A percentile compares a stretch with the other conserved stretches of the same genome.
Conservation (phyloP, 2,888 invertebrate species). For the Orchesellides sinensis region DNA sequence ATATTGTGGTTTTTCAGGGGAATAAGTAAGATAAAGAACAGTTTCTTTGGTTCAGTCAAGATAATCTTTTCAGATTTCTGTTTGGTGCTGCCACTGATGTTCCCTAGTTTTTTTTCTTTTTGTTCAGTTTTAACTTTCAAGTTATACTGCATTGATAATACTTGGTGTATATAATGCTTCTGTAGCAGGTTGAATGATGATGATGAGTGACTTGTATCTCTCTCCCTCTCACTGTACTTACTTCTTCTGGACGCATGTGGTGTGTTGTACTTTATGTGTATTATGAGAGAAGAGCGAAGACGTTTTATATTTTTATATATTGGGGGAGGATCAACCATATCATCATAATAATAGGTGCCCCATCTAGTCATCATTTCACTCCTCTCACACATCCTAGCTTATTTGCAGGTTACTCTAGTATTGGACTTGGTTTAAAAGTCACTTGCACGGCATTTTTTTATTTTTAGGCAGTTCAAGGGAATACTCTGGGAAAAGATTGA, state of each 20-base stretch:
- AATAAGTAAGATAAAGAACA: slow-evolving; percentile 34
- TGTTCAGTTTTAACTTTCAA: slow-evolving; percentile 35
- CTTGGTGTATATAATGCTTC: slow-evolving; percentile 16
- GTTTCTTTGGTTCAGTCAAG: slow-evolving; percentile 28
- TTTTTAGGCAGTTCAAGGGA: slow-evolving; percentile 46
- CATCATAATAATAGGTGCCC: slow-evolving; percentile 65
- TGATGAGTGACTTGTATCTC: slow-evolving; percentile 57
- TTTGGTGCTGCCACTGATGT: slow-evolving; percentile 20
- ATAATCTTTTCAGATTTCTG: slow-evolving; percentile 23
- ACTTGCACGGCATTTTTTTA: slow-evolving; percentile 44
- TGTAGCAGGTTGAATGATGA: slow-evolving; percentile 59
- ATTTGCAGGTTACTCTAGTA: not conserved
- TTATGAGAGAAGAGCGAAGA: slow-evolving; percentile 12
- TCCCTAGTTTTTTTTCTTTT: slow-evolving; percentile 34
- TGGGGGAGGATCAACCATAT: slow-evolving; percentile 66
- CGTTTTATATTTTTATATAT: slow-evolving; percentile 46
- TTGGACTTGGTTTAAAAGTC: not conserved
- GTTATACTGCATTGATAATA: slow-evolving; percentile 52
- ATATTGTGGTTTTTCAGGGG: slow-evolving; percentile 64
- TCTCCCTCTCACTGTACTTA: slow-evolving; percentile 16
- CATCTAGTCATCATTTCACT: slow-evolving; percentile 42
- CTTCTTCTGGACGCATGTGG: slow-evolving; percentile 42
- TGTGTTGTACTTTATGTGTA: slow-evolving; percentile 48
- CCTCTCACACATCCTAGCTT: not conserved
- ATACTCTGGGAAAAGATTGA: not conserved